A percentile compares a stretch with the other conserved stretches of the same genome.
Conservation (phyloP, 2,797 vertebrate genomes). For the Ctenosaura bakeri region DNA sequence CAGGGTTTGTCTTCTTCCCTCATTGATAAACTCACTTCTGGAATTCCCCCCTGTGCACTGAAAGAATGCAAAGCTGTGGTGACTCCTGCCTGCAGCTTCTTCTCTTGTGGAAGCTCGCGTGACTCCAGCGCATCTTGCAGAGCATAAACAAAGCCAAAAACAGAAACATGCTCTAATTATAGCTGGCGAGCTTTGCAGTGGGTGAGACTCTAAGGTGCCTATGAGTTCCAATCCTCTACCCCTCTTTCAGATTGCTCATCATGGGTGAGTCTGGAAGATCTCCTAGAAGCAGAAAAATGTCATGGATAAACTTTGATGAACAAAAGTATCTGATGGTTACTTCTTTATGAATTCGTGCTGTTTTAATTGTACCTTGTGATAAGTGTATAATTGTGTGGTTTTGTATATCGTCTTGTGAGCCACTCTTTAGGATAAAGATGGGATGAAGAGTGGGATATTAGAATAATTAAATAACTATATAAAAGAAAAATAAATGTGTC, state of each 20-base stretch:
- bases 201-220: not conserved
- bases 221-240: not conserved
- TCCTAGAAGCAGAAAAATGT: not conserved
- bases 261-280: not conserved
- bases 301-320: too few species aligned
- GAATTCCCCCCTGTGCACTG: conserved; percentile 38
- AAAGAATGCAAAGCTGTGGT: rapidly evolving
- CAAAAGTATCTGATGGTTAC: too few species aligned
- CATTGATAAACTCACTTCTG: conserved; percentile 6
- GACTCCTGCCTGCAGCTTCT: conserved; percentile 42
- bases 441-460: not conserved
- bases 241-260: not conserved
- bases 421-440: not conserved
- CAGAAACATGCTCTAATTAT: rapidly evolving
- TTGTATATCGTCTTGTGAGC: not conserved
- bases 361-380: not conserved
- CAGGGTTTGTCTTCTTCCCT: rapidly evolving
- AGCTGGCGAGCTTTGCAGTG: not conserved
- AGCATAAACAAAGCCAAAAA: conserved; percentile 47
- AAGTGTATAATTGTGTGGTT: not conserved
- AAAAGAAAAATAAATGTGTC: too few species aligned
- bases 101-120: not conserved
- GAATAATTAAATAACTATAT: not conserved
- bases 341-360: not conserved
- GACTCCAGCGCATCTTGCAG: not conserved